Percentiles rank a stretch among this genome's conserved stretches.
These are phyloP conservation scores for Rhynchomys soricoides DNA, from an alignment of 2,113 vertebrate species.

Conservation along the genomic window DNA sequence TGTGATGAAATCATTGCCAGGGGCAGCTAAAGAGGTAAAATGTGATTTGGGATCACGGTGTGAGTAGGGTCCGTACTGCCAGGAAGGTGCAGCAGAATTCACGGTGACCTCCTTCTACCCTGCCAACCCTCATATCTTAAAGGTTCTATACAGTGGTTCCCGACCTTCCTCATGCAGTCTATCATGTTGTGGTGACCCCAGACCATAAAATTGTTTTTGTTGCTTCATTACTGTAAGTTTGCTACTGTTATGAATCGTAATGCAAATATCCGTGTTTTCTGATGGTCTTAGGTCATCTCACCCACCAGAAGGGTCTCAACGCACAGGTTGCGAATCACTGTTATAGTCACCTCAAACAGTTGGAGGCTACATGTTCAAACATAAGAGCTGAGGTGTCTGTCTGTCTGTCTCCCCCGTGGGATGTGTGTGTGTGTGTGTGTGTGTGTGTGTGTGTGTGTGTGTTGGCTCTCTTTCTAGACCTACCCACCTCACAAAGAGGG, in stretches of 20 bases:
- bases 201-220: neutral
- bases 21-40: neutral
- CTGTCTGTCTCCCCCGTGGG: neutral
- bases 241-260: neutral
- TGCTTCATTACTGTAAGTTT: neutral
- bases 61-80: neutral
- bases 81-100: neutral
- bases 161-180: neutral
- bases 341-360: neutral
- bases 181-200: neutral
- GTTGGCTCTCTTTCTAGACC: neutral
- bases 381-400: neutral
- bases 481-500: neutral
- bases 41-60: neutral
- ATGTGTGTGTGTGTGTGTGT: neutral
- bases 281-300: neutral
- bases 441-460: neutral
- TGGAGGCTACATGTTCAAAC: neutral
- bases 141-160: neutral
- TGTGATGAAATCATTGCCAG: neutral
- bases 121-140: neutral
- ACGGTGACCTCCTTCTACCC: neutral
- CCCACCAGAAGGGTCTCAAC: neutral
- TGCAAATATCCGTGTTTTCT: neutral
- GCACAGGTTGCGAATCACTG: neutral